These are phyloP conservation scores for Halichoerus grypus DNA, from an alignment of 2,113 vertebrate genomes.

Conservation along the genomic window DNA sequence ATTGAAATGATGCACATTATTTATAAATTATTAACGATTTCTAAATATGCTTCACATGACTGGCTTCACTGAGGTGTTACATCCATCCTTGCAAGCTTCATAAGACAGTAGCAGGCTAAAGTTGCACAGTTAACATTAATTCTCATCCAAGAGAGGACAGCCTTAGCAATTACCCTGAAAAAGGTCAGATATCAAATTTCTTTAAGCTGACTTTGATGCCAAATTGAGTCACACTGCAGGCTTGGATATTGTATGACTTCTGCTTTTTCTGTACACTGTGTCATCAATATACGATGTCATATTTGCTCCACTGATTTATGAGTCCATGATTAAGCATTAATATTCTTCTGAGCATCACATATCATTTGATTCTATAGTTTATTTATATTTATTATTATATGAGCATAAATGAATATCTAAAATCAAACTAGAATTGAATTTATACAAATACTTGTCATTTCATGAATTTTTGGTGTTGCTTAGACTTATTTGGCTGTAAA, in stretches of 20 bases:
- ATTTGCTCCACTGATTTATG: background rate
- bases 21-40: conserved; percentile 84
- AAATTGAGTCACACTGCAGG: background rate
- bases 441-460: background rate
- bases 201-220: conserved; percentile 48
- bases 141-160: conserved; percentile 64
- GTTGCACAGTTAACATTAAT: conserved; percentile 74
- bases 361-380: background rate
- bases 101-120: conserved; percentile 66
- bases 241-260: background rate
- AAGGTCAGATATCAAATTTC: conserved; percentile 71
- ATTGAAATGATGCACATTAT: conserved; percentile 69
- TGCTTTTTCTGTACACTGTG: background rate
- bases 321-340: background rate
- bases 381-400: background rate
- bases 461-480: background rate
- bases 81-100: conserved; percentile 56
- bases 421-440: background rate
- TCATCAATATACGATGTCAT: background rate
- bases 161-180: conserved; percentile 50
- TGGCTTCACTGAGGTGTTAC: conserved; percentile 25
- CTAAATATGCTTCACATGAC: conserved; percentile 73
- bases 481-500: background rate
- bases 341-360: background rate
- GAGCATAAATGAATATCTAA: background rate